Evolutionary conservation across 2,113 vertebrate species (phyloP), one percentile per base, ranked within the genome.

Genomic region (Amphiprion percula): DNA sequence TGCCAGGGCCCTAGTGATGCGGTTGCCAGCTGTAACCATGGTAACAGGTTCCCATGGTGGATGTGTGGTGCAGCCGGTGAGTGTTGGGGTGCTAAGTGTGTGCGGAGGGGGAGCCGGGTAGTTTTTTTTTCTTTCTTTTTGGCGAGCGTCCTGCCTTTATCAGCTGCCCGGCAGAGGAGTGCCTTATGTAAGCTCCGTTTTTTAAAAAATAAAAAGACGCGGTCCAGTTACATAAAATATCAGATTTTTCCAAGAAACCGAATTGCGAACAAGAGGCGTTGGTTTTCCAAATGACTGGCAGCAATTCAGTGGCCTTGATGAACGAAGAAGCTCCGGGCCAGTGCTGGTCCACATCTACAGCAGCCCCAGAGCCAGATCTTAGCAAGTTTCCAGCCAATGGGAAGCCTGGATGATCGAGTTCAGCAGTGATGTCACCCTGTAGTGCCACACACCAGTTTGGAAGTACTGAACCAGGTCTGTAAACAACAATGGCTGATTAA

Each of bases 11-110:
- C 81, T 74, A 23, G 77, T 17, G 39, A 83, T 83, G 90, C 83
- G 83, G 85, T 89, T 92, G 90, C 89, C 87, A 91, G 82, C 80
- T 77, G 93, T 94, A 92, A 74, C 94, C 90, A 95, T 92, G 90
- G 94, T 77, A 94, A 95, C 93, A 88, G 80, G 87, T 79, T 92
- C 93, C 90, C 74, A 70, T 76, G 83, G 90, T 80, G 88, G 73
- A 68, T 87, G 77, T 91, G 65, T 77, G 72, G 82, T 88, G 79
- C 84, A 79, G 87, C 76, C 77, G 26, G 77, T 54, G 74, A 66
- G 83, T 59, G 66, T 77, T 55, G 72, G 67, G 84, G 79, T 79
- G 84, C 70, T 59, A 83, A 47, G 62, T 74, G 67, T 70, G 73
- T 72, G 72, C 47, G 53, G 44, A 41, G 68, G 74, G 56, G 64